These are phyloP conservation scores for Mesorhabditis belari DNA, from an alignment of 2,888 invertebrate genomes.

Conservation along the genomic window DNA sequence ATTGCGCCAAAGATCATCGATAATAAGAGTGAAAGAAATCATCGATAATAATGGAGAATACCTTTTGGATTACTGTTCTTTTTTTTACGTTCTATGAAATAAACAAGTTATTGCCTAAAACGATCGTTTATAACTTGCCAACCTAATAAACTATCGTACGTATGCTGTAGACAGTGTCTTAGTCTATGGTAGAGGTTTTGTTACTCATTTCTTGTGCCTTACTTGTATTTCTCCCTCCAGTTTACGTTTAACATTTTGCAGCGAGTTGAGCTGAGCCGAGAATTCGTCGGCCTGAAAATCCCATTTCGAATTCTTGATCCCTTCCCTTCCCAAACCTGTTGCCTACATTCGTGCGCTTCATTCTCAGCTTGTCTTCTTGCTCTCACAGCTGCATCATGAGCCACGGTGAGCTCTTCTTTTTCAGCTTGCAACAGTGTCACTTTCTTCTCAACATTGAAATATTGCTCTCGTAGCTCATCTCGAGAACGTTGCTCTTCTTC, in stretches of 20 bases:
- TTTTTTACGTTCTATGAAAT: too few species aligned
- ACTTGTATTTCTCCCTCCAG: conserved; percentile 88
- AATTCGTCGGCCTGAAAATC: conserved; percentile 79
- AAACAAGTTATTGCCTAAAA: too few species aligned
- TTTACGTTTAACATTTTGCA: conserved; percentile 92
- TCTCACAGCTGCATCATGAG: conserved; percentile 70
- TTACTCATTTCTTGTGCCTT: neutral
- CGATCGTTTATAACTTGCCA: too few species aligned
- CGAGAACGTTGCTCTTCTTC: conserved; percentile 97
- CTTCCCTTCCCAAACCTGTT: conserved; percentile 89
- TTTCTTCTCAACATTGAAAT: conserved; percentile 91
- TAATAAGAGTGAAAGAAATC: too few species aligned
- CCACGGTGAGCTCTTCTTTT: conserved; percentile 80
- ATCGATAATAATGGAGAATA: too few species aligned
- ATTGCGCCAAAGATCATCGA: too few species aligned
- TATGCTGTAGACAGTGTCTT: too few species aligned
- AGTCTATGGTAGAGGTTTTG: too few species aligned
- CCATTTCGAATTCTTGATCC: too few species aligned
- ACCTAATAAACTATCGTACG: too few species aligned
- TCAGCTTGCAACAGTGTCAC: conserved; percentile 95
- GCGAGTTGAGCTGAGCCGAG: conserved; percentile 78
- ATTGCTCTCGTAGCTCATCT: conserved; percentile 85
- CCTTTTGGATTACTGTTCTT: too few species aligned
- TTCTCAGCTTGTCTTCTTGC: conserved; percentile 96
- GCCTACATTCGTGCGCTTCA: conserved; percentile 92